A percentile compares a stretch with the other conserved stretches of the same genome.
These are phyloP conservation scores for Odontomachus brunneus DNA, from an alignment of 1,140 invertebrate genomes.

Conservation along the genomic window DNA sequence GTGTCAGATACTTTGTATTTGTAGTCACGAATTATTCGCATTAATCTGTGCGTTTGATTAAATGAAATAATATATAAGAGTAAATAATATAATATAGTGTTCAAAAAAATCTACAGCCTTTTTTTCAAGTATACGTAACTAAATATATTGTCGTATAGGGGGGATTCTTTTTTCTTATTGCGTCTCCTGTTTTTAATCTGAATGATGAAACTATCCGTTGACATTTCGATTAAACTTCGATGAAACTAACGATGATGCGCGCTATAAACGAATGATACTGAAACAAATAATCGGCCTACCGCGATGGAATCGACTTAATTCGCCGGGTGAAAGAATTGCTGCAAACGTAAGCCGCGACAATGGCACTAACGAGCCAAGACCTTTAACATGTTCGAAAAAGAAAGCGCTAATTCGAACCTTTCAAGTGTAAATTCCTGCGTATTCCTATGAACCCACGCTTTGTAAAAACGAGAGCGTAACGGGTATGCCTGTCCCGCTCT, in stretches of 20 bases:
- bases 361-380: constrained; percentile 55
- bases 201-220: too few relatives aligned
- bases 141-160: too few relatives aligned
- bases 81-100: too few relatives aligned
- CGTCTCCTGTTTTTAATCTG: too few relatives aligned
- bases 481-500: not conserved
- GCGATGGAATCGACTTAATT: constrained; percentile 55
- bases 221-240: too few relatives aligned
- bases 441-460: too few relatives aligned
- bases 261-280: constrained; percentile 51
- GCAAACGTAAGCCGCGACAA: constrained; percentile 48
- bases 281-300: constrained; percentile 31
- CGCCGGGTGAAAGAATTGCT: constrained; percentile 40
- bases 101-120: too few relatives aligned
- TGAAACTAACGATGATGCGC: constrained; percentile 19
- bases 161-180: too few relatives aligned
- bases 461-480: not conserved
- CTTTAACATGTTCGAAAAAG: constrained; percentile 54
- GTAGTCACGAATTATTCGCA: not conserved
- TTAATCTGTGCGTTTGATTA: not conserved
- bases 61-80: not conserved
- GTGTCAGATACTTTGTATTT: too few relatives aligned
- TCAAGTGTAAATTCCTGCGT: constrained; percentile 65
- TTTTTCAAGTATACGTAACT: too few relatives aligned
- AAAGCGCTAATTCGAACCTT: constrained; percentile 66